phyloP scores from a whole-genome alignment of 2,113 vertebrate species.

The Caracal caracal region DNA sequence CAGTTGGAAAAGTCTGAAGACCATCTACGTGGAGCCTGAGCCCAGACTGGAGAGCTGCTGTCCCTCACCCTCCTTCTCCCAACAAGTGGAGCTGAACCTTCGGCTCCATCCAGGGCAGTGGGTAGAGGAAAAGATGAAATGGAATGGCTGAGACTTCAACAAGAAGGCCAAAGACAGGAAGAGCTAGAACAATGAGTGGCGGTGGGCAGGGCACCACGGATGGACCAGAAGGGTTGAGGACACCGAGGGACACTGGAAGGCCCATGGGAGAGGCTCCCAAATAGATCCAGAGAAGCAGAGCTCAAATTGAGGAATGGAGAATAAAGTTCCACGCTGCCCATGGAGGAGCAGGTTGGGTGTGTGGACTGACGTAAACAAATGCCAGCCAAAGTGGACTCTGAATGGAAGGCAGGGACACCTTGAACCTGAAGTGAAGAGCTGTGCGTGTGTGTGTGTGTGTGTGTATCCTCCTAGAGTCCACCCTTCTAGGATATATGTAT shows the following conservation, averaged over 20 bases:
- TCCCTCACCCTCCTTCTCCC: background rate
- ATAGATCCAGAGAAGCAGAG: background rate
- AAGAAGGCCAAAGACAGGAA: background rate
- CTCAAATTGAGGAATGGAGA: no score
- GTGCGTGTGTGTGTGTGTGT: background rate
- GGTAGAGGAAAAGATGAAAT: background rate
- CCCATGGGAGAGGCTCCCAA: background rate
- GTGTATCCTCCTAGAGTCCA: background rate
- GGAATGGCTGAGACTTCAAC: background rate
- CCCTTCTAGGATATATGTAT: background rate
- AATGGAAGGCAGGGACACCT: background rate
- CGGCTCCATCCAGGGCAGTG: rapidly evolving
- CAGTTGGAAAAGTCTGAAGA: background rate
- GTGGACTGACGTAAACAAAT: background rate
- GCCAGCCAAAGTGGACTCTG: background rate
- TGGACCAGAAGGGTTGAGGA: background rate
- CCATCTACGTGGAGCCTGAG: background rate
- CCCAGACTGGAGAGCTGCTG: background rate
- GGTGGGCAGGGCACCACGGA: background rate
- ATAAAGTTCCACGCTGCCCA: background rate
- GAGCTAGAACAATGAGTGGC: background rate
- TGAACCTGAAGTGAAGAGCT: background rate
- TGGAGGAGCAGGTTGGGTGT: rapidly evolving
- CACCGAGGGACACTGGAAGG: no score
- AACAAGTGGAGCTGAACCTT: background rate